Conservation (phyloP, 2,797 vertebrate genomes). For the Hoplostethus atlanticus region DNA sequence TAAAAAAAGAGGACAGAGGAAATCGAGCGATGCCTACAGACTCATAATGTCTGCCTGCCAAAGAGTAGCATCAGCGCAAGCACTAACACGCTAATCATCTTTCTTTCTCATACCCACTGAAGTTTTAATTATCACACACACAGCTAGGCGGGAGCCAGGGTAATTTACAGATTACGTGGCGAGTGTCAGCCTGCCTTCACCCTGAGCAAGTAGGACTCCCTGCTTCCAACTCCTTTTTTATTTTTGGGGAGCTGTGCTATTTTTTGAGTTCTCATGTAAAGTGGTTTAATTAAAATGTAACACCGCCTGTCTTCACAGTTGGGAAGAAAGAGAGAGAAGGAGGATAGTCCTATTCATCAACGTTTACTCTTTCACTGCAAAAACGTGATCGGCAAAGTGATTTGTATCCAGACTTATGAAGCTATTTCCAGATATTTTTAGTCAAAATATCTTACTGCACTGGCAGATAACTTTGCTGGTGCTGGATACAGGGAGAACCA, state of each 20-base stretch:
- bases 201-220: constrained; percentile 64
- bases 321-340: not conserved
- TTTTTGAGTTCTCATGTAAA: constrained; percentile 50
- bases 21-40: constrained; percentile 38
- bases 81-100: constrained; percentile 81
- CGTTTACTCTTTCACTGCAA: too few relatives aligned
- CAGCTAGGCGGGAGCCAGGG: constrained; percentile 67
- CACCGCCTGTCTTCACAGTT: constrained; percentile 24
- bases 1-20: constrained; percentile 27
- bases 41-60: constrained; percentile 57
- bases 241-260: constrained; percentile 19
- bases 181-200: constrained; percentile 79
- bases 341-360: not conserved
- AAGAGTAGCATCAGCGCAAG: constrained; percentile 74
- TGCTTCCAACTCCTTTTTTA: constrained; percentile 54
- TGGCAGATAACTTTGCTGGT: not conserved
- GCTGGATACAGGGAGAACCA: too few relatives aligned
- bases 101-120: constrained; percentile 73
- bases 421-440: too few relatives aligned
- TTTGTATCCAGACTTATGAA: not conserved
- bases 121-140: constrained; percentile 78
- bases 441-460: not conserved
- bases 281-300: constrained; percentile 41
- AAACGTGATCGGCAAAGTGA: too few relatives aligned
- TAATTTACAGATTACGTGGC: constrained; percentile 79